Evolutionary conservation across 1,140 invertebrate genomes (phyloP).

Genomic region (Drosophila paulistorum): DNA sequence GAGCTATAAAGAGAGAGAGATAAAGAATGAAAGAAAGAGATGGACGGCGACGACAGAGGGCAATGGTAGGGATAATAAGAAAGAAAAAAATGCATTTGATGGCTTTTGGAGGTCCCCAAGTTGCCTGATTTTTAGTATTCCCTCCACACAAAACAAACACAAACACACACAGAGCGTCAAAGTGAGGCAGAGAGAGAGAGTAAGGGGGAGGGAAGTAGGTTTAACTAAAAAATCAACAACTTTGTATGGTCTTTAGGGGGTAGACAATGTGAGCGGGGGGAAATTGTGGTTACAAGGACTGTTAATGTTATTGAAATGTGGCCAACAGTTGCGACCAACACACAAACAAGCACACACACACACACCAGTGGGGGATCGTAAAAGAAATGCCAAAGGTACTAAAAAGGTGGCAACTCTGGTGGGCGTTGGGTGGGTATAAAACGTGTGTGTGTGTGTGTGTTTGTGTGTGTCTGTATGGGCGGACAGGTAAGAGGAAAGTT

Average conservation of each 20-base stretch:
- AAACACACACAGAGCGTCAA: not conserved
- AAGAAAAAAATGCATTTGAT: slow-evolving; percentile 45
- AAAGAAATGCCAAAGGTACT: slow-evolving; percentile 72
- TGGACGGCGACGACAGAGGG: no score
- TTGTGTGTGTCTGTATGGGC: not conserved
- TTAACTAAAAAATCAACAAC: slow-evolving; percentile 40
- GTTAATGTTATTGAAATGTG: slow-evolving; percentile 76
- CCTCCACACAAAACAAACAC: not conserved
- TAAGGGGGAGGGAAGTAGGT: not conserved
- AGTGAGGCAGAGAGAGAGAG: not conserved
- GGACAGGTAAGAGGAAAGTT: not conserved
- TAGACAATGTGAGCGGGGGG: not conserved
- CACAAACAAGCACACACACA: not conserved
- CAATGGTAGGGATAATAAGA: slow-evolving; percentile 9
- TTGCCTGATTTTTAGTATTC: slow-evolving; percentile 53
- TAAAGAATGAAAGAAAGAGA: not conserved
- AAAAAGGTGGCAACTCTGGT: slow-evolving; percentile 44
- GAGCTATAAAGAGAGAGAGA: no score
- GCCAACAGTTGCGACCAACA: slow-evolving; percentile 43
- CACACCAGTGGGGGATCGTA: slow-evolving; percentile 58
- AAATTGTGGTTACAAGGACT: slow-evolving; percentile 19
- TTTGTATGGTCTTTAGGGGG: slow-evolving; percentile 34
- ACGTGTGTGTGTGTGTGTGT: not conserved
- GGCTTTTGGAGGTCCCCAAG: slow-evolving; percentile 45
- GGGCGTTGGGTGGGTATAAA: not conserved